Evolutionary conservation across 2,888 invertebrate genomes (phyloP).

Genomic region (Oasisia sp.): DNA sequence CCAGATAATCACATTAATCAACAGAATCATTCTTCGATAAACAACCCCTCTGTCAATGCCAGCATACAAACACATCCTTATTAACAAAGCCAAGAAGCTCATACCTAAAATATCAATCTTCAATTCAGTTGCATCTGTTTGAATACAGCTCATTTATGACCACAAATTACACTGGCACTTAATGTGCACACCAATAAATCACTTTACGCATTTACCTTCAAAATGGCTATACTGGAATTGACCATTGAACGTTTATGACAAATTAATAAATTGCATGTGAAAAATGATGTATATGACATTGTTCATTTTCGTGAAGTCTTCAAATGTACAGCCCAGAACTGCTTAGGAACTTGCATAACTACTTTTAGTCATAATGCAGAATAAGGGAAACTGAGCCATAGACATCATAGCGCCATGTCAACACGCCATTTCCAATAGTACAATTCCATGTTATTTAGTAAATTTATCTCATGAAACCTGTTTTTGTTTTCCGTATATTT

Average conservation of each 20-base stretch:
- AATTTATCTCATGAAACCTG: no score
- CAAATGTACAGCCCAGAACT: background rate
- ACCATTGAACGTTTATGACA: background rate
- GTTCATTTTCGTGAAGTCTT: background rate
- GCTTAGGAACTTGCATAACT: background rate
- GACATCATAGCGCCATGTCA: no score
- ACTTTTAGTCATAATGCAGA: background rate
- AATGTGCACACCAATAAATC: background rate
- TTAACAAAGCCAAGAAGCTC: slow-evolving; percentile 3
- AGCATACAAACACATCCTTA: background rate
- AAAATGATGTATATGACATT: background rate
- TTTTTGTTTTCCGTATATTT: no score
- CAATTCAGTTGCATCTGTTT: background rate
- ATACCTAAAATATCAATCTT: background rate
- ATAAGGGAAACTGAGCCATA: background rate
- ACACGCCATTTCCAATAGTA: no score
- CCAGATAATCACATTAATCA: background rate
- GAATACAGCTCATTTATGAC: slow-evolving; percentile 8
- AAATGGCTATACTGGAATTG: background rate
- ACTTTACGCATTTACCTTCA: background rate
- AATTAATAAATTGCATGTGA: background rate
- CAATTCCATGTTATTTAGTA: no score
- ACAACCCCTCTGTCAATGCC: background rate
- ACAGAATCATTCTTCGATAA: background rate
- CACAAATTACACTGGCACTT: background rate